Base-by-base conservation (phyloP, 2,113 vertebrate species). In the Actinemys pallida region DNA sequence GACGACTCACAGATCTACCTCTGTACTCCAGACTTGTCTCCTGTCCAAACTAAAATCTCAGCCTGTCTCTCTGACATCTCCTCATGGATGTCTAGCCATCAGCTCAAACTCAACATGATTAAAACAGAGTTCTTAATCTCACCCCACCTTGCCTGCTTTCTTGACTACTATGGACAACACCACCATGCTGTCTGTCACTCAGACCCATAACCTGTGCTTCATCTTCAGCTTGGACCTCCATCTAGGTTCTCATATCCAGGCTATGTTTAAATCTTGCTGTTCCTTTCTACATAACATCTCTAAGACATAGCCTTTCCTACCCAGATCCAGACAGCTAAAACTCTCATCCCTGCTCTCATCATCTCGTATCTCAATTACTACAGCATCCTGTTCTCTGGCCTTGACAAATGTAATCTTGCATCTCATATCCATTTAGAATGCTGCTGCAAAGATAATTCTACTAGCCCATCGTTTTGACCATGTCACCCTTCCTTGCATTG, bases 131-230 rank as follows among this genome's bases (percentile, higher is more conserved):
- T 92, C 9, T 11, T 49, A 35, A 25, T 19, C 47, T 65, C 1
- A 0, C 82, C 50, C 29, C 11, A 31, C 27, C 59, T 62, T 29
- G 11, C 29, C 29, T 59, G 27, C 10, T 62, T 62, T 31, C 29
- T 62, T 62, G 59, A 62, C 14, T 29, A 31, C 12, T 31, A 29
- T 76, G 10, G n/a, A 57, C 0, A 0, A 9, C 54, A 90, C 0
- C 25, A 75, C 25, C 42, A 31, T 92, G 10, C 57, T 85, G 45
- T n/a, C 76, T 83, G 80, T 90, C 85, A 72, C 39, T 83, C 39
- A 27, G 13, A 49, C 13, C 2, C 19, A 57, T 84, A 56, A 85
- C 35, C 27, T 81, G 65, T 80, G 35, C 27, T 12, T 54, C 2
- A 19, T 59, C 7, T 3, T 76, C 59, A 90, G 1, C 45, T 87